Evolutionary conservation across 2,797 vertebrate species (phyloP).

Genomic region (Austrolebias charrua): DNA sequence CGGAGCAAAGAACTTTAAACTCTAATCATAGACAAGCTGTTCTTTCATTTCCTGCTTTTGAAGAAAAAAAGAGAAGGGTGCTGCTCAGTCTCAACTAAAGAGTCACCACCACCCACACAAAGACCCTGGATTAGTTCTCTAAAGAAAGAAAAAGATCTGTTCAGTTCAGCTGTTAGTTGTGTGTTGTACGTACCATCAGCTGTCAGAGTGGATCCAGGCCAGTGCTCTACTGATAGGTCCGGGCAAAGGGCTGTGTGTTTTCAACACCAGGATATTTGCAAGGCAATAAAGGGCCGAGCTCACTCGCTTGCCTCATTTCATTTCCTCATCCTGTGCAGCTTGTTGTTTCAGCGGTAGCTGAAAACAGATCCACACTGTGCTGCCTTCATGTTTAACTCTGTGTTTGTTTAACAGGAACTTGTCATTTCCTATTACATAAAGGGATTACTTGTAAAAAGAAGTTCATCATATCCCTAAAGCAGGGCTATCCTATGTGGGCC

Average conservation of each 20-base stretch:
- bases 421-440: too few species aligned
- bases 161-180: background rate
- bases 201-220: slow-evolving; percentile 43
- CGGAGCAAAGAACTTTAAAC: slow-evolving; percentile 8
- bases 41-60: slow-evolving; percentile 39
- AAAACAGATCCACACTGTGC: background rate
- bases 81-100: background rate
- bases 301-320: slow-evolving; percentile 56
- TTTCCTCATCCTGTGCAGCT: slow-evolving; percentile 64
- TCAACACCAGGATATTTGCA: slow-evolving; percentile 56
- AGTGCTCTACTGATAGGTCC: slow-evolving; percentile 40
- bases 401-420: too few species aligned
- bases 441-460: too few species aligned
- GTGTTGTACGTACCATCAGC: slow-evolving; percentile 55
- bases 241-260: slow-evolving; percentile 67
- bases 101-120: too few species aligned
- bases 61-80: background rate
- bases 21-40: background rate
- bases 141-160: background rate
- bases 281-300: slow-evolving; percentile 64
- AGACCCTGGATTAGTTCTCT: background rate
- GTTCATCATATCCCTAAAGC: too few species aligned
- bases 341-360: slow-evolving; percentile 23
- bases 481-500: too few species aligned
- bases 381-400: background rate